Conservation (phyloP, 2,797 vertebrate genomes). For the Microhierax caerulescens region DNA sequence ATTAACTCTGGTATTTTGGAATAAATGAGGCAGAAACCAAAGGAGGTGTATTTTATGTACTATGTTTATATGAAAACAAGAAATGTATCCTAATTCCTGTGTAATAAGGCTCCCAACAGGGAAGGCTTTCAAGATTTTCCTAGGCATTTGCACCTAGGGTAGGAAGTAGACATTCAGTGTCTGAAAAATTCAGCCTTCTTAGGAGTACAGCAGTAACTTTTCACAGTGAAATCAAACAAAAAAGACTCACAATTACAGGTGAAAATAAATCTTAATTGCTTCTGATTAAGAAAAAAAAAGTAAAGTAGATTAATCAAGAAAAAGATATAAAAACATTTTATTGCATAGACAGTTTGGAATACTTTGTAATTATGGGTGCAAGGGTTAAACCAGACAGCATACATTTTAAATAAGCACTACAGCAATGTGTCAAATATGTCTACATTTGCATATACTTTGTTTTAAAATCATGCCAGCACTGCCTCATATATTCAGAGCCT, state of each 20-base stretch:
- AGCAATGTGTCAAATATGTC: constrained; percentile 56
- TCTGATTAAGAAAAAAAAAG: background rate
- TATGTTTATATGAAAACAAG: background rate
- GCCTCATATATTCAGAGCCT: constrained; percentile 67
- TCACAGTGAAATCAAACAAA: background rate
- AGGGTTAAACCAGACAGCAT: constrained; percentile 49
- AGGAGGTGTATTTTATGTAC: background rate
- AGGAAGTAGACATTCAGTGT: background rate
- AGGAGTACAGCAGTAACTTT: background rate
- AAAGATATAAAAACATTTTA: background rate
- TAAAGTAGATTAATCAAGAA: background rate
- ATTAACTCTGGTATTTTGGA: background rate
- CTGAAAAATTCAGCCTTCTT: background rate
- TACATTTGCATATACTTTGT: constrained; percentile 70
- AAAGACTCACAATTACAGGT: background rate
- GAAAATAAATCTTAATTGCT: background rate
- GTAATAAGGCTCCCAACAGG: background rate
- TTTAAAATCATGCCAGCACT: constrained; percentile 62
- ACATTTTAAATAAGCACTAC: background rate
- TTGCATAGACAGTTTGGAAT: background rate
- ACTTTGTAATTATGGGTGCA: constrained; percentile 13
- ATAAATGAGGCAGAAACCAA: background rate
- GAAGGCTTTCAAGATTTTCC: background rate
- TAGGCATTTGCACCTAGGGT: background rate
- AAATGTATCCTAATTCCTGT: background rate